Percentiles rank a stretch among this genome's conserved stretches.
Evolutionary conservation across 2,797 vertebrate genomes (phyloP).

Genomic region (Falco rusticolus): DNA sequence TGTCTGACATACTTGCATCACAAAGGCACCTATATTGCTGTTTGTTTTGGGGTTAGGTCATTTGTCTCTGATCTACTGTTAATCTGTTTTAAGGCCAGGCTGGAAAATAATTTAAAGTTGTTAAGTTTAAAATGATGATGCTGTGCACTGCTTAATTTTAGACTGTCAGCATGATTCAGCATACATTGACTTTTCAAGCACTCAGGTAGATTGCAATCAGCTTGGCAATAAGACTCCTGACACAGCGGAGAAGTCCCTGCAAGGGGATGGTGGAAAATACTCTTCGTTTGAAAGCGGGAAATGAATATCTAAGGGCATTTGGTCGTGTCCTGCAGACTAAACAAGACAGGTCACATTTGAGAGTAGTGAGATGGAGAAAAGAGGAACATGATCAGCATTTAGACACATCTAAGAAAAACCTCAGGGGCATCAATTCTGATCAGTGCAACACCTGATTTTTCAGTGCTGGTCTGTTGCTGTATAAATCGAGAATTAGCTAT

Average conservation of each 20-base stretch:
- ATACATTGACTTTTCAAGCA: background rate
- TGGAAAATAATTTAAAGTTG: conserved; percentile 32
- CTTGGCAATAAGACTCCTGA: background rate
- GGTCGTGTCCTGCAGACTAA: background rate
- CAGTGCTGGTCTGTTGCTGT: background rate
- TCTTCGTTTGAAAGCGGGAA: background rate
- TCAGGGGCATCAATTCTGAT: background rate
- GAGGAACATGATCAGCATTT: background rate
- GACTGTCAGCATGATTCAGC: conserved; percentile 38
- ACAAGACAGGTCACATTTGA: background rate
- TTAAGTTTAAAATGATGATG: background rate
- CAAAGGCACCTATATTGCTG: background rate
- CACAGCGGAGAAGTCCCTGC: background rate
- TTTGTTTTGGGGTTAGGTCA: background rate
- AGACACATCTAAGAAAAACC: background rate
- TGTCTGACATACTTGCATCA: conserved; percentile 14
- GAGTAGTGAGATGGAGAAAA: background rate
- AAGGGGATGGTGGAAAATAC: background rate
- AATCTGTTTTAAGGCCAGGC: conserved; percentile 8
- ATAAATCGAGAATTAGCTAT: background rate
- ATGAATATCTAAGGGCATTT: background rate
- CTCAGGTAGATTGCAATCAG: background rate
- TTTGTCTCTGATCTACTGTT: conserved; percentile 42
- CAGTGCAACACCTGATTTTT: background rate
- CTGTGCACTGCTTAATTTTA: conserved; percentile 34